Evolutionary conservation across 2,797 vertebrate genomes (phyloP), one percentile per base, ranked within the genome.

Genomic region (Heteromormyrus szaboi): DNA sequence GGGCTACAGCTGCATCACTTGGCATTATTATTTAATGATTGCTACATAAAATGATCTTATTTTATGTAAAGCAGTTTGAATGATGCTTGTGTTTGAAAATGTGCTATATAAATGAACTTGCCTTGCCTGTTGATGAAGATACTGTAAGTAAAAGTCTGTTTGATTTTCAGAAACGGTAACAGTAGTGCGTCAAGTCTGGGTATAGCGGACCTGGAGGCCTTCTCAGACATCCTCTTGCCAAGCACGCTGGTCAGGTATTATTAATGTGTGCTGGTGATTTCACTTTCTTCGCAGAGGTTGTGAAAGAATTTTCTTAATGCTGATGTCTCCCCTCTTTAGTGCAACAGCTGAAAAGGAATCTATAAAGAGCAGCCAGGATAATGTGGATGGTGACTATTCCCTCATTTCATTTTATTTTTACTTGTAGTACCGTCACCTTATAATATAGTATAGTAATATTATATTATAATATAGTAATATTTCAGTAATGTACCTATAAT

Each of bases 121-220:
- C 22, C 22, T 22, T 65, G 59, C 62, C 19, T 29, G 11, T 29
- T 65, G 25, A 65, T 65, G 22, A 65, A 65, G 62, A 29, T 14
- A 33, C 9, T 65, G 11, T 33, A 33, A 33, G 11, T 29, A 68
- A 68, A 33, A 68, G 62, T 68, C 25, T 76, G 9, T 89, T 46
- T 93, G 88, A 53, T 91, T 95, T 93, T 95, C 96, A 99, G 98
- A 95, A 99, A 98, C 92, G 97, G 97, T 91, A 98, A 97, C 94
- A 98, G 97, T 95, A 99, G 98, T 90, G 95, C 97, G 87, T 97
- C 98, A 92, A 99, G 98, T 94, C 95, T 99, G 83, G 98, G 97
- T 90, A 93, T 97, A 92, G 95, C 95, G 92, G 98, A 99, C 93
- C 95, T 98, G 94, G 98, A 99, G 92, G 96, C 95, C 90, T 98